These are phyloP conservation scores for Rutpela maculata DNA, from an alignment of 2,888 invertebrate genomes.

Conservation along the genomic window DNA sequence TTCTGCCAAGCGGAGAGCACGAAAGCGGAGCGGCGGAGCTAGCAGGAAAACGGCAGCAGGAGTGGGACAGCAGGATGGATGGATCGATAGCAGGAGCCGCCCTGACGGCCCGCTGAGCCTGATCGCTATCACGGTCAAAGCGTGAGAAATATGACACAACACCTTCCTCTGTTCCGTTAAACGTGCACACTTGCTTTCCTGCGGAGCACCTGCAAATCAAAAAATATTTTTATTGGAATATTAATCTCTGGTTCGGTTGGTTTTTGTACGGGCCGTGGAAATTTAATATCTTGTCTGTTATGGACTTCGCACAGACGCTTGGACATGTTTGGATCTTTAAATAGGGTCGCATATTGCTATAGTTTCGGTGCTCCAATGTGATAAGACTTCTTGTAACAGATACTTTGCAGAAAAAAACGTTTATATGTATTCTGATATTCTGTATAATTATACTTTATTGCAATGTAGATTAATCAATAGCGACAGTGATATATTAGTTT, in stretches of 20 bases:
- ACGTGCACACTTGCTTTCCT: slow-evolving; percentile 7
- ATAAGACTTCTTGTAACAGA: neutral
- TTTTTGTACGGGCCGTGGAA: neutral
- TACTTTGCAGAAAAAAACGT: neutral
- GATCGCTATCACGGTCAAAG: slow-evolving; percentile 62
- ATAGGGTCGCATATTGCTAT: neutral
- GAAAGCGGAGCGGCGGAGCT: slow-evolving; percentile 37
- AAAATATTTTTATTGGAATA: slow-evolving; percentile 1
- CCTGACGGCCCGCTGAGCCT: slow-evolving; percentile 60
- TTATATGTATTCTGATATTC: neutral
- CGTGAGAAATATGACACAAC: slow-evolving; percentile 62
- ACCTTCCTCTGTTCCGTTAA: slow-evolving; percentile 46
- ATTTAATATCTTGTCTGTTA: neutral
- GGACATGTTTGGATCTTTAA: slow-evolving; percentile 2
- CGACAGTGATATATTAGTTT: too few relatives aligned
- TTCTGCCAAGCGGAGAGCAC: slow-evolving; percentile 18
- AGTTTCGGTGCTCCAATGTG: neutral
- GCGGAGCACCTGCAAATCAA: slow-evolving; percentile 12
- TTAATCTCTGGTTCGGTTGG: neutral
- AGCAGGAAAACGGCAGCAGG: slow-evolving; percentile 48
- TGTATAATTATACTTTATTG: too few relatives aligned
- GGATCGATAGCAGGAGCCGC: slow-evolving; percentile 67
- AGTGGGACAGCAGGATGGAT: slow-evolving; percentile 53
- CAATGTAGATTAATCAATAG: too few relatives aligned
- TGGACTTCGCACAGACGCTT: neutral